Evolutionary conservation across 37 sponge, comb jelly and placozoan species (phyloP), one percentile per base, ranked within the genome.

Genomic region (Chondrilla cf. caribensis): DNA sequence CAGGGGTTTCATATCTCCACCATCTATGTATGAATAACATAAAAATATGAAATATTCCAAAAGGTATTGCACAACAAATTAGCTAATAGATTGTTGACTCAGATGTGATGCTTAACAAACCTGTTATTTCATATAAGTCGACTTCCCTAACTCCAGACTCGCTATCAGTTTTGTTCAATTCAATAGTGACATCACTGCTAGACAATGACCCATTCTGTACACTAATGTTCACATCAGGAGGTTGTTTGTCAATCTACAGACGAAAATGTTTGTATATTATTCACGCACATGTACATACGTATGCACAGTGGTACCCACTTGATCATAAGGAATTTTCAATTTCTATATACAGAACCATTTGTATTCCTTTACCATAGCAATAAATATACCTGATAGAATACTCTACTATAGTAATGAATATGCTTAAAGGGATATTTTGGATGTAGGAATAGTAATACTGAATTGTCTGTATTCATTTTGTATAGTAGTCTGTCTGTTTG

Each of bases 91-190:
- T n/a, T n/a, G n/a, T n/a, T n/a, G n/a, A n/a, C n/a, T n/a, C n/a
- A n/a, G n/a, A n/a, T n/a, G n/a, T n/a, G n/a, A 54, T 32, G 41
- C 35, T 35, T 32, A 26, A 55, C 77, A 21, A 76, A 78, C 79
- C 57, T 78, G 25, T 43, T n/a, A 28, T 14, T 47, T 33, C 19
- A 43, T 28, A 78, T 15, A 78, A 25, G 33, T 78, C 79, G 11
- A 78, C 79, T 33, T n/a, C 31, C 8, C 25, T 38, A 24, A 78
- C 79, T 18, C 79, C 79, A 19, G 79, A 78, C 25, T 57, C 79
- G 28, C 24, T 26, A 54, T 78, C 79, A 78, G 24, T 54, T 33
- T 55, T 78, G 32, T 25, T 25, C 79, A 78, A 25, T 5, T 43
- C 25, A 32, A 78, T 29, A 47, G 79, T 57, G 26, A 43, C 15